These are phyloP conservation scores for Misgurnus mizolepis DNA, from an alignment of 2,113 vertebrate genomes.

Conservation along the genomic window DNA sequence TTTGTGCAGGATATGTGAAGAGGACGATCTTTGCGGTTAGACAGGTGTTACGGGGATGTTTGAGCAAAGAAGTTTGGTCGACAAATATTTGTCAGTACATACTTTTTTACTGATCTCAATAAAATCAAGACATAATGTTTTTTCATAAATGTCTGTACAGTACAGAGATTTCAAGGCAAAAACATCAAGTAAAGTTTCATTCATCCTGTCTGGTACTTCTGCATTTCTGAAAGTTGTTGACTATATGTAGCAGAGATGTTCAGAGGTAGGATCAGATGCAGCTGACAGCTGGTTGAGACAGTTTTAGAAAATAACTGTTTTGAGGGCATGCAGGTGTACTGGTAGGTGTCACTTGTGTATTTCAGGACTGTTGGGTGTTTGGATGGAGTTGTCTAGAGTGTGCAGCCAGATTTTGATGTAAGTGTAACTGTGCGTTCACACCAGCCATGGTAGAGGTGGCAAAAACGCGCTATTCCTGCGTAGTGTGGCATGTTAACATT, in stretches of 20 bases:
- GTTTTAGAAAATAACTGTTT: background rate
- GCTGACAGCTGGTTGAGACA: constrained; percentile 9
- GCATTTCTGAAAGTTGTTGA: constrained; percentile 24
- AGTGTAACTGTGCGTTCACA: no score
- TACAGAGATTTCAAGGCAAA: background rate
- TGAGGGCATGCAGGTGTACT: constrained; percentile 1
- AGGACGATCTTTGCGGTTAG: background rate
- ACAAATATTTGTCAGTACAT: background rate
- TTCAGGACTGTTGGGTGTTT: background rate
- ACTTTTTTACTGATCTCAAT: background rate
- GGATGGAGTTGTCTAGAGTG: background rate
- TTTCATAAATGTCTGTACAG: background rate
- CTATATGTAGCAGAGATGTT: background rate
- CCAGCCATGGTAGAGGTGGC: no score
- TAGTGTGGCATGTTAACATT: no score
- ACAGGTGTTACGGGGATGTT: background rate
- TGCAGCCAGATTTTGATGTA: no score
- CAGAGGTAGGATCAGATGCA: constrained; percentile 6
- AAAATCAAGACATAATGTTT: background rate
- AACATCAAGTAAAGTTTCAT: background rate
- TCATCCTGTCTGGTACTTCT: constrained; percentile 14
- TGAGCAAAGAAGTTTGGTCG: background rate
- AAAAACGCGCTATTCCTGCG: no score
- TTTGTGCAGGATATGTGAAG: background rate
- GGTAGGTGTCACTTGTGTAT: background rate